Base-by-base conservation (phyloP, 2,113 vertebrate genomes). In the Lophura nycthemera region DNA sequence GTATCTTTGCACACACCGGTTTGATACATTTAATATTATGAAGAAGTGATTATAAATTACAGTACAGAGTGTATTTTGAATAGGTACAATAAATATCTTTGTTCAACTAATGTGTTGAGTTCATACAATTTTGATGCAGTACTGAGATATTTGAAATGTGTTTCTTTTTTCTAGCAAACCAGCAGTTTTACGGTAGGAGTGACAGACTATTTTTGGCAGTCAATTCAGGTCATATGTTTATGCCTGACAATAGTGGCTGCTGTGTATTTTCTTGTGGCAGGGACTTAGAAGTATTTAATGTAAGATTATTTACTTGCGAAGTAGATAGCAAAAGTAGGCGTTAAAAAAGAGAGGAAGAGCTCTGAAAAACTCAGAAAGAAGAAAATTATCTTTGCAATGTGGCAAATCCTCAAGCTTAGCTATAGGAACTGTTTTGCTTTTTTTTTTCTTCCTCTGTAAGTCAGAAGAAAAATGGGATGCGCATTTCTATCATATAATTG, bases 231-330 rank as follows among this genome's bases (percentile, higher is more conserved):
- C 85, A 29, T 66, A 36, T 77, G 70, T 40, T 93, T 85, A 95
- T 90, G 59, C 45, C 47, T 77, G 16, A 40, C 40, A 83, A 63
- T 86, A 86, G 60, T 79, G 77, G 29, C 66, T 89, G 74, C 47
- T 79, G 76, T 27, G n/a, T 93, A 10, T 91, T 96, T 91, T 84
- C 42, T 56, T 86, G n/a, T 45, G 34, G 89, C 40, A 69, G 40
- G 19, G 22, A 70, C 60, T 90, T 82, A 47, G 36, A 79, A 40
- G 42, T 92, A 66, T 47, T 72, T 86, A 52, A 52, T 73, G 13
- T 1, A 2, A 32, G 38, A 73, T 50, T 43, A 25, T 77, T 83
- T 87, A 75, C 8, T 14, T 77, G 40, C 66, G 38, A 79, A 29
- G 45, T 27, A 52, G 15, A 54, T 34, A 83, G 64, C 64, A 95